Percentiles rank a stretch among this genome's conserved stretches.
phyloP scores from a whole-genome alignment of 2,888 invertebrate species.

The Hirudinaria manillensis region DNA sequence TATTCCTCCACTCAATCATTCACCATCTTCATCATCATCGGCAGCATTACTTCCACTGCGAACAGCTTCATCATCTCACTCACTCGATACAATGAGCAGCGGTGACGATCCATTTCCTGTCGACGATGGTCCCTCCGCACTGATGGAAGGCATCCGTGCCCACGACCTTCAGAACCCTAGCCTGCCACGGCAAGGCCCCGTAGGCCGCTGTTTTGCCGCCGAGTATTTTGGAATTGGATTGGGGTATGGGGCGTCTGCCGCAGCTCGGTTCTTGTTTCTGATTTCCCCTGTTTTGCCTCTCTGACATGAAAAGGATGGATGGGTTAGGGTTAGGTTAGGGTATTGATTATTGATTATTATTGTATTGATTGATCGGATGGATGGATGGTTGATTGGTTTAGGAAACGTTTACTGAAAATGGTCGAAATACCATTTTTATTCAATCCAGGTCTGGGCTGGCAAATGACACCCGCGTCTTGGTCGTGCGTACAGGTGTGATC shows the following conservation, averaged over 20 bases:
- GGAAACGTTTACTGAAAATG: no score
- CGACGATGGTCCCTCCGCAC: slow-evolving; percentile 48
- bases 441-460: slow-evolving; percentile 31
- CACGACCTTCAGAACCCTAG: slow-evolving; percentile 40
- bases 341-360: no score
- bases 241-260: slow-evolving; percentile 38
- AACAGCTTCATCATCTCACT: slow-evolving; percentile 22
- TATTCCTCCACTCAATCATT: slow-evolving; percentile 57
- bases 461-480: slow-evolving; percentile 66
- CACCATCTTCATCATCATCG: slow-evolving; percentile 66
- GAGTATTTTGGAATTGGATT: slow-evolving; percentile 40
- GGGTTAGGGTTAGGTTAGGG: no score
- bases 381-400: no score
- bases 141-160: slow-evolving; percentile 39
- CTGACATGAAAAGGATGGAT: neutral
- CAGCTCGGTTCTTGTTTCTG: slow-evolving; percentile 30
- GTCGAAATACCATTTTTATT: neutral
- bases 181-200: slow-evolving; percentile 51
- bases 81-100: slow-evolving; percentile 52
- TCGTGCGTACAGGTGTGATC: slow-evolving; percentile 67
- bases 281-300: neutral
- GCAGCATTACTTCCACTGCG: no score
- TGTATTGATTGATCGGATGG: no score
- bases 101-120: slow-evolving; percentile 48
- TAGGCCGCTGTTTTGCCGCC: slow-evolving; percentile 45